Percentiles rank a stretch among this genome's conserved stretches.
Evolutionary conservation across 1,140 invertebrate genomes (phyloP).

Genomic region (Trachymyrmex septentrionalis): DNA sequence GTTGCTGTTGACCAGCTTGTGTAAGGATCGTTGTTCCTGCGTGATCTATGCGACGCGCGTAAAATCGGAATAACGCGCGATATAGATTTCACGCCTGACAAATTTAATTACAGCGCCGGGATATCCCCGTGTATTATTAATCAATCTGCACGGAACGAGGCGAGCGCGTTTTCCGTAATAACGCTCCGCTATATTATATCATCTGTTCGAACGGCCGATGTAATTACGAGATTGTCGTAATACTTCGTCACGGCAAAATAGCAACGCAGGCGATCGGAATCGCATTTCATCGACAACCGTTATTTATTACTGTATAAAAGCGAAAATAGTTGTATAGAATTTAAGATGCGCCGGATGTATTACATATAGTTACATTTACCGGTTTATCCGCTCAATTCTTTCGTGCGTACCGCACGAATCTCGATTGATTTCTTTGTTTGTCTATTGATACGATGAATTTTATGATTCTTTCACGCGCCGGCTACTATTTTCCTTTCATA

Average conservation of each 20-base stretch:
- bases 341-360: constrained; percentile 30
- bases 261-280: constrained; percentile 34
- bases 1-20: constrained; percentile 27
- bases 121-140: constrained; percentile 55
- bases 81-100: constrained; percentile 64
- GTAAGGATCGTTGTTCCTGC: constrained; percentile 55
- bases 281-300: constrained; percentile 41
- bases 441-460: neutral
- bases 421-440: neutral
- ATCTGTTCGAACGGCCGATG: constrained; percentile 59
- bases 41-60: constrained; percentile 63
- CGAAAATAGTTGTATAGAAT: neutral
- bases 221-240: constrained; percentile 66
- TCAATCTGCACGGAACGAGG: constrained; percentile 53
- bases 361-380: neutral
- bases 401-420: neutral
- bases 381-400: neutral
- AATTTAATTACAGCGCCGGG: constrained; percentile 61
- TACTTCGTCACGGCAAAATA: constrained; percentile 57
- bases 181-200: constrained; percentile 64
- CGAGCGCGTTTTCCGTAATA: constrained; percentile 60
- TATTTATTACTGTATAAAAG: constrained; percentile 10
- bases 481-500: neutral
- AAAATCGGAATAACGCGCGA: constrained; percentile 62
- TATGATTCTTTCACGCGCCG: neutral